Conservation (phyloP, 1,140 invertebrate species). For the Anoplolepis gracilipes region DNA sequence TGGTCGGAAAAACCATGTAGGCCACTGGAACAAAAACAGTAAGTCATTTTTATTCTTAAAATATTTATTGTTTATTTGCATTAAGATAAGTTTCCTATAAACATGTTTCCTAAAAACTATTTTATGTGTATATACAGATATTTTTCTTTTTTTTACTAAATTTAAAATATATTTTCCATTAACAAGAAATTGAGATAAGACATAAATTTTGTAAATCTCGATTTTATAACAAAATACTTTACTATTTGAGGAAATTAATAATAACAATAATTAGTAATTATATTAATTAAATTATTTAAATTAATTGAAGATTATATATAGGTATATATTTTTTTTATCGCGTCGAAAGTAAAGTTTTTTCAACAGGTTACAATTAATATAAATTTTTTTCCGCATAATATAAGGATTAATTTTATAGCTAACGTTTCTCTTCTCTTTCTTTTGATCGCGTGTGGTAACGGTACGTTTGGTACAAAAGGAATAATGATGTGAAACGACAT, state of each 20-base stretch:
- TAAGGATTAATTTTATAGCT: conserved; percentile 15
- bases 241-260: background rate
- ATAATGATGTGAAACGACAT: background rate
- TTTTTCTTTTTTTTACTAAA: background rate
- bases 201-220: background rate
- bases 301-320: too few relatives aligned
- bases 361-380: background rate
- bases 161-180: background rate
- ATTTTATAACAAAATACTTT: background rate
- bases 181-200: background rate
- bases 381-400: background rate
- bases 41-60: background rate
- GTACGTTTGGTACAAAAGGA: background rate
- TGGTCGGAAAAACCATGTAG: conserved; percentile 81
- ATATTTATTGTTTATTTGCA: background rate
- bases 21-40: conserved; percentile 77
- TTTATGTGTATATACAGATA: background rate
- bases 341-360: background rate
- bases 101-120: background rate
- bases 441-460: background rate
- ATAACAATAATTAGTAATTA: background rate
- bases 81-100: background rate
- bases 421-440: background rate
- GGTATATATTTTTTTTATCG: background rate
- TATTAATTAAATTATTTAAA: background rate